Conservation (phyloP, 2,888 invertebrate species). For the Thyatira batis region DNA sequence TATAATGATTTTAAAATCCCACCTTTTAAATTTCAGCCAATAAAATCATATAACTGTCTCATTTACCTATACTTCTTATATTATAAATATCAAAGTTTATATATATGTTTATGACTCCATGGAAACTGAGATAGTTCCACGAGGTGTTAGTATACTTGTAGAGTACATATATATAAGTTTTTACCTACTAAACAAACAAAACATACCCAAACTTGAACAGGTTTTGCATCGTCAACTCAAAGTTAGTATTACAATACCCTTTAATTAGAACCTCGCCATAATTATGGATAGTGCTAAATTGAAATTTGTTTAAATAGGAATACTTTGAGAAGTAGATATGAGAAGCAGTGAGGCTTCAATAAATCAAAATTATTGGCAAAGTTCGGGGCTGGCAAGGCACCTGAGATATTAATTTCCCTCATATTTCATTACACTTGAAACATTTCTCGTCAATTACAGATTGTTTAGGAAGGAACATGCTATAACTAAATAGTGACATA, state of each 20-base stretch:
- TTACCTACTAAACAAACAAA: too few relatives aligned
- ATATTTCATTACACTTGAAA: constrained; percentile 57
- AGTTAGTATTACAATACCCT: too few relatives aligned
- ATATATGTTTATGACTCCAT: too few relatives aligned
- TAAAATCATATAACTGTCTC: background rate
- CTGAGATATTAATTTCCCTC: constrained; percentile 60
- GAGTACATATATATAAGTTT: background rate
- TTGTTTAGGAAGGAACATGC: constrained; percentile 25
- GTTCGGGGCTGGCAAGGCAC: constrained; percentile 54
- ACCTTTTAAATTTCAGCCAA: background rate
- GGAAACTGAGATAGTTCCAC: too few relatives aligned
- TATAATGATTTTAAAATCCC: background rate
- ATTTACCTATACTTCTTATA: too few relatives aligned
- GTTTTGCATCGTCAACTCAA: too few relatives aligned
- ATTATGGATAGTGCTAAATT: constrained; percentile 13
- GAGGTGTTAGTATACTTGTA: background rate
- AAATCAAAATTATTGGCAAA: constrained; percentile 71
- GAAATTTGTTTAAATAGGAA: constrained; percentile 56
- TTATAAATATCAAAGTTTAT: too few relatives aligned
- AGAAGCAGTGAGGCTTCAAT: constrained; percentile 52
- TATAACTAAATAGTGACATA: background rate
- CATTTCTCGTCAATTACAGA: constrained; percentile 50
- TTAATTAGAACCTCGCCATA: background rate
- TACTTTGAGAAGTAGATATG: constrained; percentile 53
- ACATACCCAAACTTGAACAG: too few relatives aligned